phyloP scores from a whole-genome alignment of 2,113 vertebrate genomes.

The Astatotilapia flaviijosephi region DNA sequence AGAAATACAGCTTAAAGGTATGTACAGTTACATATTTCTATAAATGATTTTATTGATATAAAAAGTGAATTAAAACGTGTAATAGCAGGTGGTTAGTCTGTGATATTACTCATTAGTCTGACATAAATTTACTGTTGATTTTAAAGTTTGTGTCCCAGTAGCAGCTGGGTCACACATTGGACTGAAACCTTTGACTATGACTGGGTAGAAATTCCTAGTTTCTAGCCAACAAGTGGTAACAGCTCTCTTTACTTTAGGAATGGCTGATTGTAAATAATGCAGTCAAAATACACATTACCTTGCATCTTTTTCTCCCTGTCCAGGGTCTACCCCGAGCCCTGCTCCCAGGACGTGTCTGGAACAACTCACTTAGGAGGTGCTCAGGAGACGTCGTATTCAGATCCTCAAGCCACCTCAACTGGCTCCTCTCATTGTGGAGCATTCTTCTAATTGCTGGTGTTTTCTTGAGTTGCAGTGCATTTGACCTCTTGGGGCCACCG shows the following conservation, averaged over 20 bases:
- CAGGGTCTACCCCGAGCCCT: not conserved
- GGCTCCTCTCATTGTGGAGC: not conserved
- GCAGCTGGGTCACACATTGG: not conserved
- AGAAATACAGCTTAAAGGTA: not conserved
- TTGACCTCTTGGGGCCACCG: not conserved
- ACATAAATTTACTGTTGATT: not conserved
- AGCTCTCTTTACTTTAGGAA: not conserved
- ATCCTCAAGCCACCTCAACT: not conserved
- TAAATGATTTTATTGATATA: not conserved
- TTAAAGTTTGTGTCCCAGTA: not conserved
- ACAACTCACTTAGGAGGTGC: rapidly evolving
- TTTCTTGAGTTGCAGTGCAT: not conserved
- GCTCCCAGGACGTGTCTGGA: rapidly evolving
- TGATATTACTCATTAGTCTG: not conserved
- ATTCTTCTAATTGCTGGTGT: not conserved
- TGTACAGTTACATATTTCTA: not conserved
- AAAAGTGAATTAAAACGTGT: not conserved
- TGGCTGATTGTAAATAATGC: not conserved
- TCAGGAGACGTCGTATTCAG: rapidly evolving
- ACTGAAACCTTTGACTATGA: not conserved
- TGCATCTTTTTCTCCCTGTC: not conserved
- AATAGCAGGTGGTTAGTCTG: not conserved
- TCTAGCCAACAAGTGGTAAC: not conserved
- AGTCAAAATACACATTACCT: not conserved
- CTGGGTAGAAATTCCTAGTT: not conserved